Percentiles rank a stretch among this genome's conserved stretches.
These are phyloP conservation scores for Gnatocerus cornutus DNA, from an alignment of 2,888 invertebrate genomes.

Conservation along the genomic window DNA sequence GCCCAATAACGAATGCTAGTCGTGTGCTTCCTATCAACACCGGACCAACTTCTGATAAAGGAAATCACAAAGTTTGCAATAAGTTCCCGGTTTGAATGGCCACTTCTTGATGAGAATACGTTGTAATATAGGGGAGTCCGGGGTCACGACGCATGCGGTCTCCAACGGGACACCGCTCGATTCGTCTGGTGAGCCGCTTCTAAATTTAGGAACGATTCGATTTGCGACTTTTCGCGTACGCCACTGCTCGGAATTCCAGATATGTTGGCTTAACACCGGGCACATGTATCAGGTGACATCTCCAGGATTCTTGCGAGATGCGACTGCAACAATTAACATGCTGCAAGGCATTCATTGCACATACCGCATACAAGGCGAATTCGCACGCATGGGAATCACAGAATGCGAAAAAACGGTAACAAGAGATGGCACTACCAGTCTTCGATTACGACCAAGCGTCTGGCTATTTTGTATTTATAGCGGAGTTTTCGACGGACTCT, in stretches of 20 bases:
- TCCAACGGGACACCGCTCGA: slow-evolving; percentile 31
- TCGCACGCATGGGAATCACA: neutral
- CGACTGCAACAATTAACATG: slow-evolving; percentile 4
- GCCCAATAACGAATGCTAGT: slow-evolving; percentile 26
- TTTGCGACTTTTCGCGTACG: slow-evolving; percentile 26
- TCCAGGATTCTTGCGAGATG: slow-evolving; percentile 16
- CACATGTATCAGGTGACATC: slow-evolving; percentile 27
- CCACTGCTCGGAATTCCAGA: slow-evolving; percentile 20
- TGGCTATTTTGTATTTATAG: too few relatives aligned
- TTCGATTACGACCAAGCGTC: too few relatives aligned
- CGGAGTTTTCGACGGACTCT: too few relatives aligned
- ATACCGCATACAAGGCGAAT: neutral
- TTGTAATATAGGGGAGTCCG: slow-evolving; percentile 25
- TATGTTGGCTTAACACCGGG: slow-evolving; percentile 16
- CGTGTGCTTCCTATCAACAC: slow-evolving; percentile 32
- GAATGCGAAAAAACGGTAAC: too few relatives aligned
- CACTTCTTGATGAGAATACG: slow-evolving; percentile 42
- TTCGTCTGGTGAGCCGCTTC: slow-evolving; percentile 30
- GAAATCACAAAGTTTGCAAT: slow-evolving; percentile 37
- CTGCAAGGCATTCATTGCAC: slow-evolving; percentile 2
- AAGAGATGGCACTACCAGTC: too few relatives aligned
- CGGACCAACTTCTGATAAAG: slow-evolving; percentile 42
- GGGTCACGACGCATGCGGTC: slow-evolving; percentile 38
- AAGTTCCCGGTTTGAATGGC: slow-evolving; percentile 42
- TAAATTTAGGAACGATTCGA: slow-evolving; percentile 36